Percentiles rank a stretch among this genome's conserved stretches.
Conservation (phyloP, 2,888 invertebrate species). For the Nudaria mundana region DNA sequence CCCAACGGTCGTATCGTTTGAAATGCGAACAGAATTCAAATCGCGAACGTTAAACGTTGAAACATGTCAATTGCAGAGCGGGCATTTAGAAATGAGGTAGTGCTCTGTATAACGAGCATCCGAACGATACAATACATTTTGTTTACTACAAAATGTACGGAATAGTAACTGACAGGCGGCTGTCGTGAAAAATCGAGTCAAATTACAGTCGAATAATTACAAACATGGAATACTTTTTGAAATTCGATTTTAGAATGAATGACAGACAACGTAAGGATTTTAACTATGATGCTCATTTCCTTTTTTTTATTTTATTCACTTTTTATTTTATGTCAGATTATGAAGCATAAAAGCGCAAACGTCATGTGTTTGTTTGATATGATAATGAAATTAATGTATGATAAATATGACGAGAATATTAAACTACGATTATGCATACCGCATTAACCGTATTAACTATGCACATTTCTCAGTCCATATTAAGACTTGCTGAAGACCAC, state of each 20-base stretch:
- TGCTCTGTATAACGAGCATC: slow-evolving; percentile 41
- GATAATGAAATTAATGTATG: too few species aligned
- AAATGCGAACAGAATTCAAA: slow-evolving; percentile 34
- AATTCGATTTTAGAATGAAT: not conserved
- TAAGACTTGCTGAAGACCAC: too few species aligned
- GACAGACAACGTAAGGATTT: not conserved
- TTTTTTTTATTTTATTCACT: too few species aligned
- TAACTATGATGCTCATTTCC: too few species aligned
- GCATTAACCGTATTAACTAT: too few species aligned
- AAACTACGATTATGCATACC: too few species aligned
- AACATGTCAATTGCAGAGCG: slow-evolving; percentile 41
- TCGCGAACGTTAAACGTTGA: slow-evolving; percentile 33
- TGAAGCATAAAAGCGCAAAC: too few species aligned
- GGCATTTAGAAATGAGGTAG: slow-evolving; percentile 27
- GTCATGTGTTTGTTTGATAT: too few species aligned
- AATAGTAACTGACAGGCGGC: slow-evolving; percentile 38
- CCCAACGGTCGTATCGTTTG: slow-evolving; percentile 22
- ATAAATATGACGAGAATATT: too few species aligned
- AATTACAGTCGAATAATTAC: slow-evolving; percentile 20
- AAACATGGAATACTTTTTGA: not conserved
- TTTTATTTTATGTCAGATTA: too few species aligned
- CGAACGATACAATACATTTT: slow-evolving; percentile 53
- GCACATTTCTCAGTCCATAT: too few species aligned
- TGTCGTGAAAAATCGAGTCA: slow-evolving; percentile 28
- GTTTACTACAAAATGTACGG: slow-evolving; percentile 50